Base-by-base conservation (phyloP, 2,888 invertebrate species). In the Druceiella hillmani region DNA sequence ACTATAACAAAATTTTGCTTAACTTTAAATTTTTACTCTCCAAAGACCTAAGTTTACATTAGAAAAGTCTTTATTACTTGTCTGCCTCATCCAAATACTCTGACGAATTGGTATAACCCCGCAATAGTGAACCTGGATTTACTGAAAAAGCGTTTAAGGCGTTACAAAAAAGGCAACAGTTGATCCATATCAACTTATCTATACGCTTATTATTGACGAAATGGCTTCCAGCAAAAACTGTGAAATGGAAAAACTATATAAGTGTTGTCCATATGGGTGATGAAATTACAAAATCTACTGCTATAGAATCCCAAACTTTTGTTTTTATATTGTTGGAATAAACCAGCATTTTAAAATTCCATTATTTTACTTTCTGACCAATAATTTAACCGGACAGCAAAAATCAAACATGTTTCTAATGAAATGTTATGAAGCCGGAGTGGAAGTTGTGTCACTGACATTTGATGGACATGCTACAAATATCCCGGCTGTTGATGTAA, bases 231-330 rank as follows among this genome's bases (percentile, higher is more conserved):
- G 40, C 44, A 27, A 41, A 40, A 32, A 22, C 45, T 12, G 45
- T 44, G 48, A 40, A 43, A 28, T 40, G 45, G 2, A 46, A 43
- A 24, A 44, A 44, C 39, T 38, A 43, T 27, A 33, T 36, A 29
- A 47, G 47, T 3, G 13, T 45, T 6, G 47, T 35, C 12, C 44
- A 45, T 16, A 42, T 44, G 40, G 44, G 48, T 5, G 20, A 29
- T 11, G 43, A 32, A 3, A 27, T 11, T 5, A n/a, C 33, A 25
- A 40, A 43, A 17, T 13, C 35, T 20, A 37, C 32, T 14, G 9
- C 36, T 34, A 37, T 41, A 26, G 48, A 41, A 17, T 33, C 38
- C 3, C 40, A 45, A 34, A 46, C 42, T 3, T 43, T 44, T 15
- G 41, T 45, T 4, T 45, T 47, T 33, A 16, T 45, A 11, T 13